Evolutionary conservation across 2,888 invertebrate genomes (phyloP), one percentile per base, ranked within the genome.

Genomic region (Xanthia icteritia): DNA sequence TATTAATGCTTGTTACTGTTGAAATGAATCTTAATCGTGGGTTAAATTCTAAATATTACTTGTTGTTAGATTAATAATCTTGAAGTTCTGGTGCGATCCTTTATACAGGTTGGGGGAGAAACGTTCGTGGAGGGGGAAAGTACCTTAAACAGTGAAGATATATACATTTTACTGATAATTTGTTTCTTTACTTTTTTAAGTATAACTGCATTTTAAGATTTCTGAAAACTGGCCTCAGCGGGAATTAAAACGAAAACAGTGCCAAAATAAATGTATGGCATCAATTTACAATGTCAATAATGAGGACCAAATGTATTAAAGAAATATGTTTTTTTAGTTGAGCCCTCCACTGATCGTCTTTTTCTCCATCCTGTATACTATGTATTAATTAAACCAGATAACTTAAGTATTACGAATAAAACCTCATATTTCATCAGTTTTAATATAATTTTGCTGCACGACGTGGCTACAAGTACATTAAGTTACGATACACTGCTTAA

Each of bases 371-470:
- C 5, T 72, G 54, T 73, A 56, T 56, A 17, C 31, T 20, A 39
- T 45, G 39, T 39, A 42, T 65, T 45, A 17, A 42, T 64, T 23
- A 23, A 45, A 65, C 39, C 58, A 48, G 15, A 2, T 48, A 17
- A 36, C 27, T 42, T 45, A 73, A 77, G 83, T 83, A 85, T 85
- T 83, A 83, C 63, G 20, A 82, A 74, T 86, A 86, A 83, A 86
- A 83, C 83, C 78, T 86, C 86, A 77, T 63, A 31, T 56, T 63
- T 72, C 54, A 66, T 66, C 13, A 70, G 23, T 60, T 39, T 67
- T 66, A 15, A 42, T 85, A 82, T 85, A 31, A 31, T 76, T 70
- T 85, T 36, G 65, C 58, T 80, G 27, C 54, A 54, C 27, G 45
- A 11, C 6, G 72, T 60, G 66, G 67, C 63, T 71, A 67, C 6